Base-by-base conservation (phyloP, 2,888 invertebrate species). In the Nomada ruficornis region DNA sequence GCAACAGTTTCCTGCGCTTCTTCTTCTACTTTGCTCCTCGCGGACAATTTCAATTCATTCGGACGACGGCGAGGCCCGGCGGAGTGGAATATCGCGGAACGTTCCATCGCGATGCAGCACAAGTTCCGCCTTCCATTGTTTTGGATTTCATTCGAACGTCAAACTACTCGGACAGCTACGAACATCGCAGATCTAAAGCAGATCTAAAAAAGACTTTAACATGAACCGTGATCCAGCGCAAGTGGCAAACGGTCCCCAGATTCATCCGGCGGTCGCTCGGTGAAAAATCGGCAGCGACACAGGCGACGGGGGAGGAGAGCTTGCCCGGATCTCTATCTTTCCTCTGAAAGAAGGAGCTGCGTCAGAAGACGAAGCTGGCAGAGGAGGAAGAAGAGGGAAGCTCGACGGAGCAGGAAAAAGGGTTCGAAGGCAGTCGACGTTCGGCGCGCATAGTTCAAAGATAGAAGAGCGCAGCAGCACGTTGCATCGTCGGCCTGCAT, bases 391-490 rank as follows among this genome's bases (percentile, higher is more conserved):
- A n/a, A 20, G 5, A 13, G 47, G 18, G 47, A 68, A 23, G 20
- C 42, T 42, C 63, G 80, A 50, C 69, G 54, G 44, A 67, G 73
- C 23, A 57, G 71, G 68, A 68, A 68, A 72, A 72, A 73, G 77
- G 60, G 70, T 77, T 57, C 47, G 60, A 60, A 47, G 73, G 74
- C 63, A 63, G 71, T n/a, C 60, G 75, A 71, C 62, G 77, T 76
- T 83, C 79, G 72, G 69, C 80, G 85, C 81, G 82, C 83, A 87
- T 81, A 89, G 89, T 89, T 89, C 82, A 89, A 89, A 88, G 89
- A 89, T 89, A 89, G 85, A 81, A 78, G 78, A 79, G 79, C 74
- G 83, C 80, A 74, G 63, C 59, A 18, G 62, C 74, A 42, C 68
- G 55, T 64, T 70, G 77, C 70, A 73, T 20, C 80, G 75, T 18